These are phyloP conservation scores for Nilaparvata lugens DNA, from an alignment of 1,140 invertebrate genomes.

Conservation along the genomic window DNA sequence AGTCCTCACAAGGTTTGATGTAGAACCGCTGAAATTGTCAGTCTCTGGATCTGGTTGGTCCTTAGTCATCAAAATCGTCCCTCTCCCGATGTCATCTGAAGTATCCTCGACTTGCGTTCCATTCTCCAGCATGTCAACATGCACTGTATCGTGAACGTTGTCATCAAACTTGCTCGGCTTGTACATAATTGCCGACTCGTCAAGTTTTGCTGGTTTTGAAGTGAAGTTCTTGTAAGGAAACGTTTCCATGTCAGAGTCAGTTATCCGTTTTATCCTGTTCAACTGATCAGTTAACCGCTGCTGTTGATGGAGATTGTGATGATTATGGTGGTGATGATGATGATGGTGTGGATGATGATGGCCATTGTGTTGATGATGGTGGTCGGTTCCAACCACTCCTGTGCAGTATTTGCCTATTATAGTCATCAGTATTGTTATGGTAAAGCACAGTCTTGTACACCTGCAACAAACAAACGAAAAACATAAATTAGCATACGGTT, in stretches of 20 bases:
- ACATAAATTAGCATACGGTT: no score
- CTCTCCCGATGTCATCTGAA: conserved; percentile 5
- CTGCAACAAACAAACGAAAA: no score
- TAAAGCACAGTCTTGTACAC: no score
- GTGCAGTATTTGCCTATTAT: no score
- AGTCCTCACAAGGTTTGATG: no score
- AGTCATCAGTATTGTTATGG: no score
- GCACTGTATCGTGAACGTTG: conserved; percentile 22
- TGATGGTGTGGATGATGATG: no score
- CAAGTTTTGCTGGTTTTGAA: neutral
- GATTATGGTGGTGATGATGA: no score
- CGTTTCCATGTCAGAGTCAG: neutral
- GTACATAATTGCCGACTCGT: neutral
- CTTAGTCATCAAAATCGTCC: conserved; percentile 9
- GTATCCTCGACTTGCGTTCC: conserved; percentile 11
- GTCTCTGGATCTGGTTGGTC: neutral
- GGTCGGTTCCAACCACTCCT: no score
- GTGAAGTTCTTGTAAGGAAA: neutral
- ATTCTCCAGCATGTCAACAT: conserved; percentile 10
- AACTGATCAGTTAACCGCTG: neutral
- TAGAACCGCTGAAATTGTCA: no score
- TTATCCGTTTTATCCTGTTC: neutral
- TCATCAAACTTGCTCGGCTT: conserved; percentile 28
- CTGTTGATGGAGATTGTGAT: no score
- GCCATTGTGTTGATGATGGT: no score